phyloP scores from a whole-genome alignment of 2,797 vertebrate species.

The Periparus ater region DNA sequence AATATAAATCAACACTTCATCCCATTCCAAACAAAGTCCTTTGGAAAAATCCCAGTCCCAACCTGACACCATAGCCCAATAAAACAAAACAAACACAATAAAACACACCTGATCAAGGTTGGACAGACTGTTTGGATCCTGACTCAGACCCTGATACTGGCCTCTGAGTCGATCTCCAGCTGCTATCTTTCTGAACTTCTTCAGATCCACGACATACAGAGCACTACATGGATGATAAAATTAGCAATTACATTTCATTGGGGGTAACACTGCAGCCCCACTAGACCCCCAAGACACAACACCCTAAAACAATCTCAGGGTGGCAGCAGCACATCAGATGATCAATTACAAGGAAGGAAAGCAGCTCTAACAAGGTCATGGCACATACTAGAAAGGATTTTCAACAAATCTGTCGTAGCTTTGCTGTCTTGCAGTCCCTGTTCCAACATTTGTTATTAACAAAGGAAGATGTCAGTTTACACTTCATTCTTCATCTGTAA shows the following conservation, averaged over 20 bases:
- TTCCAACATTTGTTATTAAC: not conserved
- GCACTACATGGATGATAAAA: constrained; percentile 78
- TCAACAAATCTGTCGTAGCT: not conserved
- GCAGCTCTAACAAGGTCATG: not conserved
- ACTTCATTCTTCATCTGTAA: not conserved
- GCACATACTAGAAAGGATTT: fast-evolving
- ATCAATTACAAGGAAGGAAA: not conserved
- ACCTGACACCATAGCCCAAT: not conserved
- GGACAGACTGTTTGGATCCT: constrained; percentile 97
- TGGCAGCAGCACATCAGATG: not conserved
- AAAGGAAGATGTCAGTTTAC: not conserved
- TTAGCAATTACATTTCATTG: constrained; percentile 1
- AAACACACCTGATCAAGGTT: constrained; percentile 94
- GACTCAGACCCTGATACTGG: constrained; percentile 97
- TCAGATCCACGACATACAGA: constrained; percentile 95
- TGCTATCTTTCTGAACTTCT: constrained; percentile 97
- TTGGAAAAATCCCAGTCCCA: not conserved
- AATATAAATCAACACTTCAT: not conserved
- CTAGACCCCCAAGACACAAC: not conserved
- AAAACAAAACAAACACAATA: not conserved
- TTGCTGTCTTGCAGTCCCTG: not conserved
- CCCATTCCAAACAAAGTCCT: not conserved
- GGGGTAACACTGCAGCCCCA: not conserved
- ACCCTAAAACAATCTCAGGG: not conserved
- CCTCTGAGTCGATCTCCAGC: constrained; percentile 95